phyloP scores from a whole-genome alignment of 23 tunicate genomes.

The Phallusia fumigata region DNA sequence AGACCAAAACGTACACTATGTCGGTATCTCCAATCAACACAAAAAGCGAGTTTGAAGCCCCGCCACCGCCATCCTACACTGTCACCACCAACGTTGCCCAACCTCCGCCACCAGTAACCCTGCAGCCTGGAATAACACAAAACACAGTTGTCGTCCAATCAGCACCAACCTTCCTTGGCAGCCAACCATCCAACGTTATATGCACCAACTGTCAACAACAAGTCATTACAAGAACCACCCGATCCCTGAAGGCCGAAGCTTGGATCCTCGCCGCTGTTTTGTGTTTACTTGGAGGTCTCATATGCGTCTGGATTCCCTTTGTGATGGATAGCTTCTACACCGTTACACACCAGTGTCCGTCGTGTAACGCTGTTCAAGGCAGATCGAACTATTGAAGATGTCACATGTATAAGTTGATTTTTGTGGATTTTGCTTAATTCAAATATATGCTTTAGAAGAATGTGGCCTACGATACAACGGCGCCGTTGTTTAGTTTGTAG shows the following conservation, averaged over 20 bases:
- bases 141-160: not conserved
- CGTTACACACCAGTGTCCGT: not conserved
- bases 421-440: too few species aligned
- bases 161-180: conserved; percentile 1
- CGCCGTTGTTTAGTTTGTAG: too few species aligned
- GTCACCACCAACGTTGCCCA: not conserved
- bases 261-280: not conserved
- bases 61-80: not conserved
- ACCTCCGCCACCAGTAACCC: not conserved
- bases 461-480: too few species aligned
- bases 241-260: not conserved
- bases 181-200: not conserved
- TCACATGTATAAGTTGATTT: too few species aligned
- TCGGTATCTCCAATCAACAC: too few species aligned
- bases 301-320: conserved; percentile 8
- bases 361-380: conserved; percentile 6
- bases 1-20: too few species aligned
- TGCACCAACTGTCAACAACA: not conserved
- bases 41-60: too few species aligned
- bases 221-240: not conserved
- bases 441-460: too few species aligned
- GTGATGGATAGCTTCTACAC: conserved; percentile 5
- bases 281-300: not conserved
- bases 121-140: not conserved
- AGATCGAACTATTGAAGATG: not conserved